Base-by-base conservation (phyloP, 2,888 invertebrate species). In the Parelbella ahira region DNA sequence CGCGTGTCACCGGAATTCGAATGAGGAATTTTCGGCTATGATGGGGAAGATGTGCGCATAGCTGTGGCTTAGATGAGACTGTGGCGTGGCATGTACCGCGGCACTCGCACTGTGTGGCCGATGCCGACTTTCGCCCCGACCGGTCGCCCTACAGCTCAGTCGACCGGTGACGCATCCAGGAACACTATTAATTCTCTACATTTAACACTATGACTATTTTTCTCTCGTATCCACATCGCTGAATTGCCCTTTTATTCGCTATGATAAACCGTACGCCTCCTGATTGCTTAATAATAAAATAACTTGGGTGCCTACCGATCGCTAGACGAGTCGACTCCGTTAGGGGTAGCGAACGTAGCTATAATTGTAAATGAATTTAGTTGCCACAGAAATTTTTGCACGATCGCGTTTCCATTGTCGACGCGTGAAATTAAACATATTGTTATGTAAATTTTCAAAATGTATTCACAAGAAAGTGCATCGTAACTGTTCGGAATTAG, bases 41-140 rank as follows among this genome's bases (percentile, higher is more conserved):
- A 71, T 71, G 73, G 82, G 84, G 84, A 86, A 71, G 87, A 87
- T 87, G 87, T 69, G 77, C 81, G 74, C 87, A 84, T 86, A 84
- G 84, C 87, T 77, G 77, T 72, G 79, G 87, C 77, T 86, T 84
- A 84, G 81, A 84, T 77, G 84, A 83, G 87, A 87, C 87, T 87
- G 87, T 86, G 80, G 73, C 76, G 70, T 62, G 72, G 67, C 54
- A 51, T 53, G 55, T 72, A 63, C 72, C 73, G 79, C 77, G 72
- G 62, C 78, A 70, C 65, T 67, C 76, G 75, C 72, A 73, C 76
- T 69, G 78, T 75, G 75, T 76, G 72, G 72, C 79, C 79, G 63
- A 57, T 61, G 69, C 64, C 79, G 82, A 86, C 86, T 84, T 82
- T 82, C 86, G 86, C 84, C 82, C 83, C 86, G 81, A 87, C 84